Evolutionary conservation across 2,888 invertebrate species (phyloP), one percentile per base, ranked within the genome.

Genomic region (Lycia hirtaria): DNA sequence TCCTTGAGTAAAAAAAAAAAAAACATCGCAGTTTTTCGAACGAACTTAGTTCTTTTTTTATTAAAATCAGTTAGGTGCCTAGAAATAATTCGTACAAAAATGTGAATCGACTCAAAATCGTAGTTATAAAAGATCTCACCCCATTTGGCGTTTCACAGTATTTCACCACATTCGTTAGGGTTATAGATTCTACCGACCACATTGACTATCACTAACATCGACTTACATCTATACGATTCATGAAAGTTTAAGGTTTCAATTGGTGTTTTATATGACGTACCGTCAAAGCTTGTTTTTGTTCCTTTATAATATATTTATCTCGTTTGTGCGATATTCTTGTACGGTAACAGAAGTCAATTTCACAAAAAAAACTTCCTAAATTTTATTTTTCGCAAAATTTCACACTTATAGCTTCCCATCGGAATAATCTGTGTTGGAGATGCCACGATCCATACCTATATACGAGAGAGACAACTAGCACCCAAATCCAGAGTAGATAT

Each of bases 151-250:
- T 69, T 61, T n/a, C n/a, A n/a, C n/a, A n/a, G n/a, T n/a, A n/a
- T n/a, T n/a, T n/a, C n/a, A n/a, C n/a, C n/a, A 51, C 49, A 33
- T 54, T 67, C 65, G 62, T 53, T 68, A 69, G 71, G 72, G 20
- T 44, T 72, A 64, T 68, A 75, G 73, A 71, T 72, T 85, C 87
- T 88, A 89, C 88, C 88, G 89, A 90, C 88, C 91, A 87, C 82
- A 76, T 80, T 75, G 65, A 81, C 89, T 91, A 89, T 69, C 67
- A 68, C 89, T 88, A 91, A 91, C 91, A 91, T 76, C 87, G 67
- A 88, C 67, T 80, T 79, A 87, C 47, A 15, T 56, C 74, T 85
- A 84, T 69, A 67, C 20, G 14, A 20, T 9, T 7, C n/a, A 75
- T 74, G 49, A 40, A 41, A 35, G 2, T 43, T 28, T 35, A 50